These are phyloP conservation scores for Pituophis catenifer DNA, from an alignment of 2,113 vertebrate species.

Conservation along the genomic window DNA sequence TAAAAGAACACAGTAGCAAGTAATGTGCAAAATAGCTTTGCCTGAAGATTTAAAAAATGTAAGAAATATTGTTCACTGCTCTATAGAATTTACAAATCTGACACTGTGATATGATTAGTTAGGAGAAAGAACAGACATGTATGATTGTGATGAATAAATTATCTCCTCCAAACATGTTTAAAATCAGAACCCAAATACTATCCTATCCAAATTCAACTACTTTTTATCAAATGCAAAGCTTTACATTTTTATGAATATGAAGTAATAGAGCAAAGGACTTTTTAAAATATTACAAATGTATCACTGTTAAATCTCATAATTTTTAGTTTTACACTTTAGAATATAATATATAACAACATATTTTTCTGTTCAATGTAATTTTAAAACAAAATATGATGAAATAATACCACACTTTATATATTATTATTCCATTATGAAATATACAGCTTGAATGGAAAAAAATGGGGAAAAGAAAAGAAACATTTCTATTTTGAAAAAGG, in stretches of 20 bases:
- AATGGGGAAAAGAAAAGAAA: not conserved
- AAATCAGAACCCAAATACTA: not conserved
- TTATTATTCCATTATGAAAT: constrained; percentile 50
- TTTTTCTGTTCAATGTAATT: constrained; percentile 68
- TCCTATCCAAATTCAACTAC: constrained; percentile 27
- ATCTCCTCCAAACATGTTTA: not conserved
- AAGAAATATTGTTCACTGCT: constrained; percentile 38
- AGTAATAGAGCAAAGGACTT: constrained; percentile 61
- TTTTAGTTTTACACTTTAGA: constrained; percentile 34
- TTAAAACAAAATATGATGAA: constrained; percentile 64
- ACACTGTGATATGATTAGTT: constrained; percentile 8
- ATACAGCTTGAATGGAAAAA: not conserved
- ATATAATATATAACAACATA: constrained; percentile 10
- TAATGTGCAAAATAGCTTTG: constrained; percentile 26
- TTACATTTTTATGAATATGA: constrained; percentile 72
- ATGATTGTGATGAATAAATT: not conserved
- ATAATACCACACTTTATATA: constrained; percentile 62
- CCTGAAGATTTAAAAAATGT: constrained; percentile 31
- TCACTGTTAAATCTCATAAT: constrained; percentile 68
- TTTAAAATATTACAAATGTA: constrained; percentile 66
- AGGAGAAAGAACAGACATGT: constrained; percentile 8
- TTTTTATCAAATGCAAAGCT: constrained; percentile 61
- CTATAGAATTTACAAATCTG: not conserved
- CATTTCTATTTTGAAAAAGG: constrained; percentile 29
- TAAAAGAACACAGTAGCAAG: constrained; percentile 46